Evolutionary conservation across 2,797 vertebrate species (phyloP).

Genomic region (Halcyon badia): DNA sequence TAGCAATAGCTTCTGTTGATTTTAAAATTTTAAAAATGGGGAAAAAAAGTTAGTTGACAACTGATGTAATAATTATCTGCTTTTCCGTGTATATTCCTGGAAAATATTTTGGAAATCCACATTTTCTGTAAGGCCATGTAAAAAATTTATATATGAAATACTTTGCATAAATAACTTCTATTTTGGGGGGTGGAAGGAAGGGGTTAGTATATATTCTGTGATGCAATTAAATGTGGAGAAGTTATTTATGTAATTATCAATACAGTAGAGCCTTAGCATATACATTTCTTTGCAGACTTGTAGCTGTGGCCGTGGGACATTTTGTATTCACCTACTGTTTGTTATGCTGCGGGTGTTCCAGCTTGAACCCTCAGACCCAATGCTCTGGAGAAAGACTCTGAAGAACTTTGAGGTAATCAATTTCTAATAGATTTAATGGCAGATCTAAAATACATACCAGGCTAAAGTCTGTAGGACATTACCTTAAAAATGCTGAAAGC

Average conservation of each 20-base stretch:
- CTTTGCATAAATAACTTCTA: neutral
- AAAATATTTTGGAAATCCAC: neutral
- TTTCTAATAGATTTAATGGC: neutral
- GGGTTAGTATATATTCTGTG: neutral
- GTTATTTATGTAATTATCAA: neutral
- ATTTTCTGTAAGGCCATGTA: neutral
- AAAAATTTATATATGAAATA: neutral
- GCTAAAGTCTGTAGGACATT: neutral
- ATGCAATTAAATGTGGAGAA: neutral
- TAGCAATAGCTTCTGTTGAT: neutral
- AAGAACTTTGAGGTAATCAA: conserved; percentile 91
- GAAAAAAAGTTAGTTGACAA: neutral
- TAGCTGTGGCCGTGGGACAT: conserved; percentile 89
- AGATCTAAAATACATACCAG: neutral
- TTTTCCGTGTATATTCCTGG: neutral
- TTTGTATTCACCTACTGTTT: conserved; percentile 92
- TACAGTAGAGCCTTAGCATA: neutral
- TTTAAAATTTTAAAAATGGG: too few relatives aligned
- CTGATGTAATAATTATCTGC: accelerated
- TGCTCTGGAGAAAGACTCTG: conserved; percentile 91
- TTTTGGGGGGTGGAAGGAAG: too few relatives aligned
- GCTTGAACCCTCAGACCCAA: conserved; percentile 88
- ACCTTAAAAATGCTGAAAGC: neutral
- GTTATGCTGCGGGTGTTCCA: conserved; percentile 93
- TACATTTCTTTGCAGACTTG: conserved; percentile 82